Percentiles rank a stretch among this genome's conserved stretches.
phyloP scores from a whole-genome alignment of 2,797 vertebrate genomes.

The Pteronotus mesoamericanus region DNA sequence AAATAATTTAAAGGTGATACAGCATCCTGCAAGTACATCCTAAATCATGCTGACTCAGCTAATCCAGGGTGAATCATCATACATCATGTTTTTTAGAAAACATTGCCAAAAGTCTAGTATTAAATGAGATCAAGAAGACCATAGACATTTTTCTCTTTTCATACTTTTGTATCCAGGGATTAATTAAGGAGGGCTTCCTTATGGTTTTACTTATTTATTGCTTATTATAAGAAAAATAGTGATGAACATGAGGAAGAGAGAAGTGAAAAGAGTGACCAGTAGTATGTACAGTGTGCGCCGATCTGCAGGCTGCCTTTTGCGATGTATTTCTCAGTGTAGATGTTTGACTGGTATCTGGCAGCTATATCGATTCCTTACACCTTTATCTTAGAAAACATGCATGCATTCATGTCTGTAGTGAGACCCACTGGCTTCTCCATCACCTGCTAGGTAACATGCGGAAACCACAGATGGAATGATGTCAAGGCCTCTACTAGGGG shows the following conservation, averaged over 20 bases:
- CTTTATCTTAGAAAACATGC: background rate
- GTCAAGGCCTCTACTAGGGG: rapidly evolving
- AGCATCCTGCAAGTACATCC: background rate
- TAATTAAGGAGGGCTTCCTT: background rate
- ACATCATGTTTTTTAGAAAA: background rate
- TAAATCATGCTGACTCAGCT: background rate
- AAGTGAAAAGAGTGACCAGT: too few species aligned
- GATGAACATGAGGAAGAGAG: background rate
- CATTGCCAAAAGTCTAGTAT: background rate
- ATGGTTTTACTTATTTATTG: background rate
- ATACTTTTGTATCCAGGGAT: background rate
- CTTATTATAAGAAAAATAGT: background rate
- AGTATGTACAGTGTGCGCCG: rapidly evolving
- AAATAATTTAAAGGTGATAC: background rate
- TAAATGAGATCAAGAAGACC: background rate
- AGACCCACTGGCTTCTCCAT: background rate
- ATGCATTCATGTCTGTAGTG: background rate
- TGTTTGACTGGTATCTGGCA: background rate
- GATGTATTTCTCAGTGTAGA: background rate
- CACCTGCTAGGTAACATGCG: background rate
- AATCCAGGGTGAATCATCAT: background rate
- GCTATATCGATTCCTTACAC: rapidly evolving
- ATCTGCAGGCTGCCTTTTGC: background rate
- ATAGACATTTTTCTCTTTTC: background rate
- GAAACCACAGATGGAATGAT: background rate